Conservation (phyloP, 2,888 invertebrate species). For the Temnothorax rugatulus region DNA sequence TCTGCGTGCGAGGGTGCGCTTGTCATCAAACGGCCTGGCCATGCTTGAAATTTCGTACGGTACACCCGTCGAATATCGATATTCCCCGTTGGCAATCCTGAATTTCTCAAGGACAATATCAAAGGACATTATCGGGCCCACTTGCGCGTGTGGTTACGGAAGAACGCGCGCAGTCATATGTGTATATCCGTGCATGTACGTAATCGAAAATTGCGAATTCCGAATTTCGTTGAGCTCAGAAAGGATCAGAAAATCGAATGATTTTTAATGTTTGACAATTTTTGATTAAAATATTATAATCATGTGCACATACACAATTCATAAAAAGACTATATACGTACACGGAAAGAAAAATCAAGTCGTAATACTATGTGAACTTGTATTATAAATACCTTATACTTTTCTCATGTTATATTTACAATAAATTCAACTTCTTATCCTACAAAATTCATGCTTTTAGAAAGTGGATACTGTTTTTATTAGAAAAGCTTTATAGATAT, state of each 20-base stretch:
- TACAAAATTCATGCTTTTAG: too few species aligned
- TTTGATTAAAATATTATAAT: slow-evolving; percentile 9
- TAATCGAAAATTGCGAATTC: slow-evolving; percentile 12
- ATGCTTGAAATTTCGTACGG: slow-evolving; percentile 81
- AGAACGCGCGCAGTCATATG: neutral
- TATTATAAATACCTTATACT: too few species aligned
- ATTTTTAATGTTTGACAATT: neutral
- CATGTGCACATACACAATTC: neutral
- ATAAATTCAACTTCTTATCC: too few species aligned
- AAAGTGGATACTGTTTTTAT: too few species aligned
- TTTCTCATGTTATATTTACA: too few species aligned
- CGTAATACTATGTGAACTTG: too few species aligned
- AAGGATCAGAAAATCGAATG: neutral
- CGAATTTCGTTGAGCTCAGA: neutral
- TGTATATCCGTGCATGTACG: neutral
- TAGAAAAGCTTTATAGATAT: too few species aligned
- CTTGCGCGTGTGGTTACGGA: slow-evolving; percentile 16
- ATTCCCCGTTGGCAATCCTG: slow-evolving; percentile 67
- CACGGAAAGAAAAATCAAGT: too few species aligned
- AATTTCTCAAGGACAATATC: slow-evolving; percentile 76
- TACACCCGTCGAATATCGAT: slow-evolving; percentile 78
- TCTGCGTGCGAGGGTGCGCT: slow-evolving; percentile 76
- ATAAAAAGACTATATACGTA: neutral
- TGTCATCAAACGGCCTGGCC: slow-evolving; percentile 82
- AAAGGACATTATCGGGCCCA: slow-evolving; percentile 65